Percentiles rank a stretch among this genome's conserved stretches.
Evolutionary conservation across 2,797 vertebrate species (phyloP).

Genomic region (Danio tinwini): DNA sequence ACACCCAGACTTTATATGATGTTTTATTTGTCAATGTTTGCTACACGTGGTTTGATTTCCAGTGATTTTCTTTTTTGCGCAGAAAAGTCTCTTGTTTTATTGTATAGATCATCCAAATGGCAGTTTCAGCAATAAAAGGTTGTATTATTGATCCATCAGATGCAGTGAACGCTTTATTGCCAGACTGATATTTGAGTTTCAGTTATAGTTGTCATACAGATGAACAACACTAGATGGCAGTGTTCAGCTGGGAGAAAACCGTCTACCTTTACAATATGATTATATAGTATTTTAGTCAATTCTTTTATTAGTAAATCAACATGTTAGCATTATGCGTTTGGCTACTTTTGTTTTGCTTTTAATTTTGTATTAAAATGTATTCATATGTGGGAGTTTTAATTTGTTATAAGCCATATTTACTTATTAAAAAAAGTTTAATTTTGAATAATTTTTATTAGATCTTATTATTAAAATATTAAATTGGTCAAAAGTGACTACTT

Average conservation of each 20-base stretch:
- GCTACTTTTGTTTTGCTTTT: too few species aligned
- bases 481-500: too few species aligned
- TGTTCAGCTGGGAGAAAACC: not conserved
- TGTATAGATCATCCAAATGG: conserved; percentile 96
- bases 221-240: conserved; percentile 45
- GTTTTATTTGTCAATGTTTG: conserved; percentile 72
- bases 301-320: too few species aligned
- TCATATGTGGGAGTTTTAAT: too few species aligned
- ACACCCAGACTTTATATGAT: conserved; percentile 78
- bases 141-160: conserved; percentile 48
- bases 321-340: too few species aligned
- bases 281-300: too few species aligned
- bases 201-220: not conserved
- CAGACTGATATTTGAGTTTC: not conserved
- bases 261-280: too few species aligned
- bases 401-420: too few species aligned
- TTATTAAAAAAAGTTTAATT: too few species aligned
- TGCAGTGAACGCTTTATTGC: conserved; percentile 35
- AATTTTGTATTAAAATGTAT: too few species aligned
- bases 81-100: conserved; percentile 93
- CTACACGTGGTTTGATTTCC: conserved; percentile 86
- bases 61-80: conserved; percentile 82
- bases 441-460: too few species aligned
- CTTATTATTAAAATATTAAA: too few species aligned
- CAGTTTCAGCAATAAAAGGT: conserved; percentile 92